Base-by-base conservation (phyloP, 1,140 invertebrate species). In the Lerema accius region DNA sequence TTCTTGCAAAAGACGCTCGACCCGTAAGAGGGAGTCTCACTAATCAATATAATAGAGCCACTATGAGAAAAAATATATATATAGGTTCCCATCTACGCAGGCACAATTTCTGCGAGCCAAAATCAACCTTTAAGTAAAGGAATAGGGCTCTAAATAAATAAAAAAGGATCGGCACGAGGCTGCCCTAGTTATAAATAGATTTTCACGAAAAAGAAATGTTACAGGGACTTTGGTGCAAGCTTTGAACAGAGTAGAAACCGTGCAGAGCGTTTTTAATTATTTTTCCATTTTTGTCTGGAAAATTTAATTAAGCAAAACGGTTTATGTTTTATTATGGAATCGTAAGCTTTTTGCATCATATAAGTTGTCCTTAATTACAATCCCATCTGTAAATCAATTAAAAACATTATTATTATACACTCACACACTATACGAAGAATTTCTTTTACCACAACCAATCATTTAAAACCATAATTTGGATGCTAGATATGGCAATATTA, bases 141-240 rank as follows among this genome's bases (percentile, higher is more conserved):
- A 46, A 65, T 73, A 75, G 49, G 58, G 64, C 73, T 48, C 37
- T 66, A 48, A 73, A 69, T 53, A 11, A 61, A 28, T 26, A 17
- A 37, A 37, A 11, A 46, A 59, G 14, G 6, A 45, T 17, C 48
- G 63, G 71, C 75, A 72, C 78, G 76, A 78, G 77, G 76, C 80
- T 81, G 85, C 81, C 84, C 85, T 90, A 88, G 82, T 90, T 90
- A 90, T 90, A 90, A 90, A 90, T 90, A 90, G 87, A 90, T 90
- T 90, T 90, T 88, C 83, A 88, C 87, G 85, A 88, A 90, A 89
- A 90, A 90, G 87, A 90, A 90, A 90, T 85, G 87, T 90, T 90
- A 86, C 86, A 83, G 85, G 82, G 86, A 85, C 84, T 88, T 85
- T 81, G 86, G 80, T 89, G 84, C 86, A 89, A 82, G 83, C 76